Evolutionary conservation across 2,113 vertebrate genomes (phyloP), one percentile per base, ranked within the genome.

Genomic region (Stigmatopora argus): DNA sequence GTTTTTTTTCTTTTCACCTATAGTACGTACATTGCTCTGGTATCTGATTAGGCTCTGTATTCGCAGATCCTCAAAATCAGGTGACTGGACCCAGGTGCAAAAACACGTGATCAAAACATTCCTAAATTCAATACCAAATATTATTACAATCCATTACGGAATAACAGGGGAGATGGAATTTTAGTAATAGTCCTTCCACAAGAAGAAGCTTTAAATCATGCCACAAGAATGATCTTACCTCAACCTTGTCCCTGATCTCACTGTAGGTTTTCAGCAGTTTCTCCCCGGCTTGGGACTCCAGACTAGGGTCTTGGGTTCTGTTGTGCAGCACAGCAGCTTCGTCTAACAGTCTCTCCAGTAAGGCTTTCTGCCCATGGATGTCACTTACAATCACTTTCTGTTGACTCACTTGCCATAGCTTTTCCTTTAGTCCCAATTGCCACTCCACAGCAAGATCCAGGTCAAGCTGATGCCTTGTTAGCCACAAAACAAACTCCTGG

Each of bases 381-480:
- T 95, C 91, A 12, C 90, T 91, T 61, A 93, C 75, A 65, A 91
- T 80, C 65, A 98, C 91, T 51, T 88, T 86, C 75, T 94, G 92
- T 0, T 95, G 92, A 70, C 90, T 91, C 78, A 94, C 87, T 86
- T 97, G 94, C 93, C 95, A 97, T 18, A 94, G 91, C 85, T 99
- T 99, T 90, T 98, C 94, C 73, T 92, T 94, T 51, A 92, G 70
- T 44, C 92, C 93, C 64, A 95, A 83, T 85, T 98, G 97, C 52
- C 93, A 88, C 85, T 97, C 95, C 66, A 89, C 82, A 1, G 78
- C 86, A 0, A 91, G 87, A 26, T 92, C 93, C 89, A 98, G 83
- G 13, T 58, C 69, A 58, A 90, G 74, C 60, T 75, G 88, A 86
- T 92, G 91, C 79, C 84, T 92, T 26, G 80, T 83, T 87, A 97